Base-by-base conservation (phyloP, 2,888 invertebrate species). In the Latrodectus hesperus region DNA sequence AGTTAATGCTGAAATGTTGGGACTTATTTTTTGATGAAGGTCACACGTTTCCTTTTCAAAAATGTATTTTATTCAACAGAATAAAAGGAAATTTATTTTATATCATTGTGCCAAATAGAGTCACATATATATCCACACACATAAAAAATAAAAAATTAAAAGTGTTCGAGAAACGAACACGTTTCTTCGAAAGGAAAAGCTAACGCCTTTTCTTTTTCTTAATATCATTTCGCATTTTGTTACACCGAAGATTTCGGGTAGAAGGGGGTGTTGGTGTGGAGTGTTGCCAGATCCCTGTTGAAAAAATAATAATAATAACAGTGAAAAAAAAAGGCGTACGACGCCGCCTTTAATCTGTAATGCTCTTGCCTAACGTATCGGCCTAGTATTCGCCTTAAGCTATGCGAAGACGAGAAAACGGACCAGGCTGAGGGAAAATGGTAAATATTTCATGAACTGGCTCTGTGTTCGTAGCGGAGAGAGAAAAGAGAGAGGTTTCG, bases 381-480 rank as follows among this genome's bases (percentile, higher is more conserved):
- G 74, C 74, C 53, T 84, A 52, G 73, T 71, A 55, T 53, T 60
- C 65, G 87, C 87, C 87, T 74, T 64, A 73, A 88, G 87, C 87
- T 78, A 88, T 83, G 87, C 53, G 73, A 77, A 76, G 60, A 68
- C 67, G 77, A 53, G 72, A 77, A 87, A 87, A 82, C 72, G 70
- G 65, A 38, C 60, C 55, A 73, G 73, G 78, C 77, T 77, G 87
- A 65, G 87, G 81, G 87, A 82, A 86, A 83, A 38, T 83, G 82
- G 87, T 88, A 88, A 88, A 88, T 83, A 88, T 88, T 88, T 83
- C 87, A 88, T 88, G 87, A 88, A 88, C 82, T 83, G 78, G 67
- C 77, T 84, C 76, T 71, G 17, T 73, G 51, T 65, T 75, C 52
- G 81, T 55, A 22, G 60, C 65, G 16, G 14, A 14, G 10, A 51